phyloP scores from a whole-genome alignment of 2,113 vertebrate species.

The Proterorhinus semilunaris region DNA sequence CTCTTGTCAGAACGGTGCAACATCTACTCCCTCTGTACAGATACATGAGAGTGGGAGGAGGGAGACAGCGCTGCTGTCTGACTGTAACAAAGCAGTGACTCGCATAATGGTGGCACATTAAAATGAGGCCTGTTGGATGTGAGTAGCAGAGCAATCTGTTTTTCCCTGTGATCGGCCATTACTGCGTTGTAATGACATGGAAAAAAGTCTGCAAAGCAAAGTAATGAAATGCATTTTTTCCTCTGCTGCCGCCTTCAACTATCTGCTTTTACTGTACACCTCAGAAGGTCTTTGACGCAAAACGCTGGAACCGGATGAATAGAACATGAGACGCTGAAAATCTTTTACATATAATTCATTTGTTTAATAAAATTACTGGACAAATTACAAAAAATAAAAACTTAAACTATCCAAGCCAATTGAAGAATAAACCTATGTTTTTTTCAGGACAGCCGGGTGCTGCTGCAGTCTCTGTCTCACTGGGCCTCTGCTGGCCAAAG shows the following conservation, averaged over 20 bases:
- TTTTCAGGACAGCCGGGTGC: slow-evolving; percentile 3
- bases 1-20: slow-evolving; percentile 91
- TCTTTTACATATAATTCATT: neutral
- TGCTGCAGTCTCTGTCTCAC: slow-evolving; percentile 38
- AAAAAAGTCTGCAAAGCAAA: slow-evolving; percentile 55
- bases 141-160: slow-evolving; percentile 70
- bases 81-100: slow-evolving; percentile 72
- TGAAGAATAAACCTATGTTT: neutral
- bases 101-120: slow-evolving; percentile 65
- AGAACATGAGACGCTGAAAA: neutral
- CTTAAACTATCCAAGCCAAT: too few relatives aligned
- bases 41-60: slow-evolving; percentile 52
- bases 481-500: slow-evolving; percentile 75
- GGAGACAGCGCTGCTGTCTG: slow-evolving; percentile 31
- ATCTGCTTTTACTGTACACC: slow-evolving; percentile 23
- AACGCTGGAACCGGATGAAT: slow-evolving; percentile 1
- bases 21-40: slow-evolving; percentile 76
- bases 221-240: slow-evolving; percentile 65
- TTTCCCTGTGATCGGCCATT: slow-evolving; percentile 60
- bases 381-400: too few relatives aligned
- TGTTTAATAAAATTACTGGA: neutral
- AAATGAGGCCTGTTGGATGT: slow-evolving; percentile 72
- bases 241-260: slow-evolving; percentile 43
- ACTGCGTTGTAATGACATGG: slow-evolving; percentile 60
- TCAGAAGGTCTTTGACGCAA: slow-evolving; percentile 15